Conservation (phyloP, 2,797 vertebrate genomes). For the Lagorchestes hirsutus region DNA sequence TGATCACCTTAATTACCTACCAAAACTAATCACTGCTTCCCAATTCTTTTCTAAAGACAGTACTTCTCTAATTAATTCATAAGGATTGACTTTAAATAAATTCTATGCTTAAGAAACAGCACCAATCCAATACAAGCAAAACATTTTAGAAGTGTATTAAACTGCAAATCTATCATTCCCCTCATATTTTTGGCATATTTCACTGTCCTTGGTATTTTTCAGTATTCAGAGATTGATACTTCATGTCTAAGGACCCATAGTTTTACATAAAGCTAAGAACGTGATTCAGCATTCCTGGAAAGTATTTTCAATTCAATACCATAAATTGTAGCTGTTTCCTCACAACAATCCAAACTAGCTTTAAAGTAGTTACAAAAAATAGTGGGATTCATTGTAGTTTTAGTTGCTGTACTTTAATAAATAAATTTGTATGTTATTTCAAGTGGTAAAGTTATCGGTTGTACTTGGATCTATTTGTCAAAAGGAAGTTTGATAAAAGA, state of each 20-base stretch:
- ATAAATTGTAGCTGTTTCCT: conserved; percentile 25
- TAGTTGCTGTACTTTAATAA: neutral
- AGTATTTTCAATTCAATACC: conserved; percentile 9
- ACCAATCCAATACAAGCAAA: conserved; percentile 52
- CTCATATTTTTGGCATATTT: neutral
- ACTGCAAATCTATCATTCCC: neutral
- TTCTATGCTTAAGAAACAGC: conserved; percentile 39
- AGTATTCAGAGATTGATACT: conserved; percentile 13
- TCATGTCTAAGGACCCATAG: neutral
- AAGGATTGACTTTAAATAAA: conserved; percentile 46
- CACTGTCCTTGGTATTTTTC: neutral
- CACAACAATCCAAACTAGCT: conserved; percentile 6
- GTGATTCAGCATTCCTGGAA: neutral
- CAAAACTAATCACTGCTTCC: conserved; percentile 52
- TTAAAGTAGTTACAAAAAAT: conserved; percentile 30
- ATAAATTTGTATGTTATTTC: neutral
- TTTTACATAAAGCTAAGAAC: conserved; percentile 2
- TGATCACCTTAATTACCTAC: conserved; percentile 67
- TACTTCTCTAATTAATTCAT: conserved; percentile 54
- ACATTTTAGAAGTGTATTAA: conserved; percentile 29
- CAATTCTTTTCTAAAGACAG: conserved; percentile 34
- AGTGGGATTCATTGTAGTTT: neutral
- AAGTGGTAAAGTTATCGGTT: neutral
- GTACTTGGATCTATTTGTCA: neutral
- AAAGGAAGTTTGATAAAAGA: neutral